These are phyloP conservation scores for Acanthosepion pharaonis DNA, from an alignment of 2,888 invertebrate species.

Conservation along the genomic window DNA sequence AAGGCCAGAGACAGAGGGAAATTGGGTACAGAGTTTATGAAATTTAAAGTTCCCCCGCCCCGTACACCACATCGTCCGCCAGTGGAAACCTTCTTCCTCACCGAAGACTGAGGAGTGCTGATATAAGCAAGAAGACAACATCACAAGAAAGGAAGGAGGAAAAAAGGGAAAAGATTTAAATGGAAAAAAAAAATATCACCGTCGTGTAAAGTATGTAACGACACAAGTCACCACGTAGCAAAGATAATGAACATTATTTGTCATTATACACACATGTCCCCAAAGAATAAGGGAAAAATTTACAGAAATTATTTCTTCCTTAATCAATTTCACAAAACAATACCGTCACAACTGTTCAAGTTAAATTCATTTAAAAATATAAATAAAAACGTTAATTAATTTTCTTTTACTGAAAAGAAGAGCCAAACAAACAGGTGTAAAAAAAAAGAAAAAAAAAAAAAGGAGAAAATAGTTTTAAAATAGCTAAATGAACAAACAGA, in stretches of 20 bases:
- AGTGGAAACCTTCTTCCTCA: not conserved
- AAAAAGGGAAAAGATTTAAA: not conserved
- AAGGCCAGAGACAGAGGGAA: not conserved
- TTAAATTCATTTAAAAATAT: too few relatives aligned
- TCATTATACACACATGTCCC: not conserved
- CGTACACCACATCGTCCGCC: too few relatives aligned
- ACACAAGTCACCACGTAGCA: conserved; percentile 14
- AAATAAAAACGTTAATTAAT: too few relatives aligned
- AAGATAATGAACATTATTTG: not conserved
- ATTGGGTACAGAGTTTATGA: not conserved
- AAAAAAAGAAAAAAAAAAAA: too few relatives aligned
- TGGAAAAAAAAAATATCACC: not conserved
- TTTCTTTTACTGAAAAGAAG: too few relatives aligned
- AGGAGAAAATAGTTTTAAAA: too few relatives aligned
- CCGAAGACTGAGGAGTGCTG: not conserved
- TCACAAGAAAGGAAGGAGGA: not conserved
- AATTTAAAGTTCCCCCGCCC: too few relatives aligned
- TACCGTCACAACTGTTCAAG: too few relatives aligned
- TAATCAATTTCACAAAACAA: not conserved
- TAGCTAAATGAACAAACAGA: too few relatives aligned
- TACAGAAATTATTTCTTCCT: not conserved
- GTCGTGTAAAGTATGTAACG: not conserved
- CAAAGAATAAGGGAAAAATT: not conserved
- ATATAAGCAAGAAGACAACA: not conserved
- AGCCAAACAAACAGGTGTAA: too few relatives aligned